Evolutionary conservation across 2,888 invertebrate species (phyloP).

Genomic region (Pristionchus fissidentatus): DNA sequence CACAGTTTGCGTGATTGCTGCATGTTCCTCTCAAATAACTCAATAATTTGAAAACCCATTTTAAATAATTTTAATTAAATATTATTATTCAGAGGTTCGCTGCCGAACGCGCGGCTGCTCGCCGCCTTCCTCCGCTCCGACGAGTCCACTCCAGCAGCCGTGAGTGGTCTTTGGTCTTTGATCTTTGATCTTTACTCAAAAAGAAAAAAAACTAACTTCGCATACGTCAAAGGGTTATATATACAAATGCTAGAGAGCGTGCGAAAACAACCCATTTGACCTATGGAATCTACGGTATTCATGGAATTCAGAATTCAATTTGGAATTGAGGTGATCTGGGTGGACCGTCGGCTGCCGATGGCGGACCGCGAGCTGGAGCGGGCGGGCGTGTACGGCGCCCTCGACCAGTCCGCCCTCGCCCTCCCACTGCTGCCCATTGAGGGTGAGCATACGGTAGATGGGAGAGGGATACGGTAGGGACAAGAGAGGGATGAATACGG

Average conservation of each 20-base stretch:
- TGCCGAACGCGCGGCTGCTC: constrained; percentile 31
- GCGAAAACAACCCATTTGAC: too few relatives aligned
- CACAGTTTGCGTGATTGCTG: too few relatives aligned
- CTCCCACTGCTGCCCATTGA: constrained; percentile 85
- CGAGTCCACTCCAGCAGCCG: constrained; percentile 8
- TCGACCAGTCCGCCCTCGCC: constrained; percentile 61
- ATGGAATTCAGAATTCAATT: too few relatives aligned
- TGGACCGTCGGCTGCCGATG: constrained; percentile 61
- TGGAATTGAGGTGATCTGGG: constrained; percentile 67
- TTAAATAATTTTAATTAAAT: constrained; percentile 5
- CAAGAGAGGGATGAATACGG: too few relatives aligned
- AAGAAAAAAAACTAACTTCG: too few relatives aligned
- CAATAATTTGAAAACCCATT: neutral
- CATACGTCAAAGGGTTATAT: too few relatives aligned
- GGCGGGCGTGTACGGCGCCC: constrained; percentile 64
- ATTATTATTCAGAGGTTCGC: constrained; percentile 2
- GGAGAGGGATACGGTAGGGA: neutral
- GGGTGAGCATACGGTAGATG: constrained; percentile 52
- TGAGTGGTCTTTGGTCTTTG: constrained; percentile 6
- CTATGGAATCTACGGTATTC: too few relatives aligned
- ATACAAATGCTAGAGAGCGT: too few relatives aligned
- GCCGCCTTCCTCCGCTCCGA: constrained; percentile 41
- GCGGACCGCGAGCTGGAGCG: constrained; percentile 69
- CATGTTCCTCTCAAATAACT: too few relatives aligned
- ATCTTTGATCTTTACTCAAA: neutral